Conservation (phyloP, 2,888 invertebrate species). For the Oxycera nigricornis region DNA sequence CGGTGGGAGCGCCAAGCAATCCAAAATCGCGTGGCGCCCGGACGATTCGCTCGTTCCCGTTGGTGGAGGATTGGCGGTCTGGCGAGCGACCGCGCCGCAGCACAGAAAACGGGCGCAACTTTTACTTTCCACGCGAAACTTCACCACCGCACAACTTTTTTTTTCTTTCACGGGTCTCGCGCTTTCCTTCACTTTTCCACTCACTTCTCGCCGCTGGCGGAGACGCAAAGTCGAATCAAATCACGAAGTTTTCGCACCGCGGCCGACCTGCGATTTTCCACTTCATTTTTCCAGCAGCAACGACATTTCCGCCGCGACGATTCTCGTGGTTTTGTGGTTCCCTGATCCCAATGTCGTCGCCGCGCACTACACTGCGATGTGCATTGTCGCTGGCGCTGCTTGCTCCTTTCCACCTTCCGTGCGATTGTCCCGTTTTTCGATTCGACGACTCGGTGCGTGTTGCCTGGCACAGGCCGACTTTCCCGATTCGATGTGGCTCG, state of each 20-base stretch:
- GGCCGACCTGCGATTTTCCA: constrained; percentile 22
- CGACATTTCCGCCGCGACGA: constrained; percentile 32
- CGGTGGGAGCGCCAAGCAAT: background rate
- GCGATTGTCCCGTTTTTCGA: constrained; percentile 17
- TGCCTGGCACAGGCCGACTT: constrained; percentile 26
- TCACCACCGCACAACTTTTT: constrained; percentile 7
- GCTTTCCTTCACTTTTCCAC: constrained; percentile 12
- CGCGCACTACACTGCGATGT: constrained; percentile 30
- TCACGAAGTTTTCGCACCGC: constrained; percentile 15
- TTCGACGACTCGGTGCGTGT: constrained; percentile 18
- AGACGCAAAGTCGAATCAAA: constrained; percentile 8
- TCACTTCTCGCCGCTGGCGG: background rate
- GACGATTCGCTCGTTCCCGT: background rate
- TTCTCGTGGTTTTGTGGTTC: constrained; percentile 5
- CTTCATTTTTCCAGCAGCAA: constrained; percentile 36
- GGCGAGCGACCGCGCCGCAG: background rate
- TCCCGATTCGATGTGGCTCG: constrained; percentile 1
- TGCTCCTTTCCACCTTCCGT: constrained; percentile 22
- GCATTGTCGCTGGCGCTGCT: constrained; percentile 27
- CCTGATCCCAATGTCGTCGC: constrained; percentile 18
- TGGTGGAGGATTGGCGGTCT: background rate
- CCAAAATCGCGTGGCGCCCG: background rate
- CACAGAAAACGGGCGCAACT: constrained; percentile 7
- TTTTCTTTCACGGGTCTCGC: constrained; percentile 5
- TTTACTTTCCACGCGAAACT: constrained; percentile 31